These are phyloP conservation scores for Harpegnathos saltator DNA, from an alignment of 1,140 invertebrate genomes.

Conservation along the genomic window DNA sequence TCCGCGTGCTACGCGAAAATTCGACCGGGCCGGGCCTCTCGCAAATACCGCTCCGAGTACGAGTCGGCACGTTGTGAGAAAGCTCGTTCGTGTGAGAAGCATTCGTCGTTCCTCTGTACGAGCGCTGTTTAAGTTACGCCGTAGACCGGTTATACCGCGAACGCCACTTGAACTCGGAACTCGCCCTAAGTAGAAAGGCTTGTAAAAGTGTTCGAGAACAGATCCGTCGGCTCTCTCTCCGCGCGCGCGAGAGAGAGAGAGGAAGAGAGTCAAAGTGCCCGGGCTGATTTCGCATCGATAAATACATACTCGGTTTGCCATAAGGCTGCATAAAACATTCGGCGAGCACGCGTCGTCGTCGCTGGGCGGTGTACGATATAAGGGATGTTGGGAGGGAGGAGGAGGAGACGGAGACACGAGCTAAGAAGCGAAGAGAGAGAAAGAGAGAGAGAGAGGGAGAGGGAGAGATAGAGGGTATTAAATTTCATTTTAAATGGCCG, in stretches of 20 bases:
- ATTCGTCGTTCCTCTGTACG: too few species aligned
- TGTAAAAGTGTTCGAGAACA: constrained; percentile 29
- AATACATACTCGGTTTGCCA: constrained; percentile 33
- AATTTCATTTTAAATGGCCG: constrained; percentile 78
- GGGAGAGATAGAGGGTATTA: constrained; percentile 64
- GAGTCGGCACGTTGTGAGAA: not conserved
- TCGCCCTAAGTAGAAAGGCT: constrained; percentile 35
- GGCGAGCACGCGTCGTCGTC: constrained; percentile 40
- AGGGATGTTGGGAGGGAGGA: too few species aligned
- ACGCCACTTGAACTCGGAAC: not conserved
- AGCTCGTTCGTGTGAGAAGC: too few species aligned
- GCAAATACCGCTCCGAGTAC: too few species aligned
- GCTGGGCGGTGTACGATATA: constrained; percentile 11
- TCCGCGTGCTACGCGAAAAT: not conserved
- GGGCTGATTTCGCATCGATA: constrained; percentile 48
- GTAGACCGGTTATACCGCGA: constrained; percentile 11
- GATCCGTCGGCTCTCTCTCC: not conserved
- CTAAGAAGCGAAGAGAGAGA: not conserved
- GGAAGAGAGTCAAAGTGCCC: constrained; percentile 8
- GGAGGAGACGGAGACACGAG: not conserved
- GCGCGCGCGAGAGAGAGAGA: too few species aligned
- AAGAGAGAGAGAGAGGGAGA: too few species aligned
- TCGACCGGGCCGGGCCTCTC: not conserved
- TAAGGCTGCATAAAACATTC: constrained; percentile 68
- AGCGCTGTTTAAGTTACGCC: constrained; percentile 29